Base-by-base conservation (phyloP, 2,797 vertebrate species). In the Amphiprion clarkii region DNA sequence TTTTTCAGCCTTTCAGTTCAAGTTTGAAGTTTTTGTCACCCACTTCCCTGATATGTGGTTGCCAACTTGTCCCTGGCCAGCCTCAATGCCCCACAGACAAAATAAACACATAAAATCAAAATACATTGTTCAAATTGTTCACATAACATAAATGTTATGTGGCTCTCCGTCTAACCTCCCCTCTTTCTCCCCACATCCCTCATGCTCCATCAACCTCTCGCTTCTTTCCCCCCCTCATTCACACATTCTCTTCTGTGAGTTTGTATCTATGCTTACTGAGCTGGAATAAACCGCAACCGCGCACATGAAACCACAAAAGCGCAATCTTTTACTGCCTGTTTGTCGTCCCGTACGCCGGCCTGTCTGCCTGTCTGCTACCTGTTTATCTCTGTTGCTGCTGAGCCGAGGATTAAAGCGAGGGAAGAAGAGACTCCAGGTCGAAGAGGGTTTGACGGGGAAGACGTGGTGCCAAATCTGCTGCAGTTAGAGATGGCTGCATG, bases 221-320 rank as follows among this genome's bases (percentile, higher is more conserved):
- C 17, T 36, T 8, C 8, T 9, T 12, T 7, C 42, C 10, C 48
- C 36, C 11, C 42, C 42, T 21, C 48, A 4, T 21, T 51, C 48
- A 51, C 48, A 51, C 48, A 51, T 51, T 21, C n/a, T 19, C 48
- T 48, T n/a, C 46, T 48, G 5, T 48, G 16, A n/a, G 46, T 19
- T 33, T 8, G 19, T n/a, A n/a, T 48, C 46, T 48, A 19, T 48
- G 46, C 46, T 48, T 19, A 48, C 46, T n/a, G 46, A 19, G 46
- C 46, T 48, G 46, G 46, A n/a, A 48, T 19, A 48, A 48, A 44
- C 42, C 42, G 16, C 46, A 21, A 49, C 46, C 46, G n/a, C 46
- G n/a, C 19, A n/a, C 46, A 46, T 46, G 36, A 21, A 49, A 49
- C 46, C 46, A 21, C 46, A 66, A 55, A 60, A 66, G 49, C 36